Conservation (phyloP, 2,113 vertebrate species). For the Carassius gibelio region DNA sequence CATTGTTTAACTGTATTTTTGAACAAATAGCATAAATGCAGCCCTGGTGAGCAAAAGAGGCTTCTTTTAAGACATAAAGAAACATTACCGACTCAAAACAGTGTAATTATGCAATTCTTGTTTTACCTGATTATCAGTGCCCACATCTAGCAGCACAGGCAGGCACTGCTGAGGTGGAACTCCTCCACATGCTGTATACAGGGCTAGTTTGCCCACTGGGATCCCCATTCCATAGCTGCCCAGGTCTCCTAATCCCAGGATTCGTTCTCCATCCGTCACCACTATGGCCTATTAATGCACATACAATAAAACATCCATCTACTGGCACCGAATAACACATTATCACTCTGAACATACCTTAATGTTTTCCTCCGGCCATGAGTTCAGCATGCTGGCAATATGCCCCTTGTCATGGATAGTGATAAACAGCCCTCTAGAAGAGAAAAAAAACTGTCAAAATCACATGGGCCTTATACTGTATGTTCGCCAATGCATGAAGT, state of each 20-base stretch:
- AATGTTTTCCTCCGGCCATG: constrained; percentile 94
- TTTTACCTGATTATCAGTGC: constrained; percentile 92
- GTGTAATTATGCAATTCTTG: not conserved
- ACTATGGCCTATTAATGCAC: constrained; percentile 85
- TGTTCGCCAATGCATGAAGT: not conserved
- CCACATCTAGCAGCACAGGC: constrained; percentile 94
- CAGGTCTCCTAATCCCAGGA: constrained; percentile 93
- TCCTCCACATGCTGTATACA: constrained; percentile 96
- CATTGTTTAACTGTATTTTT: not conserved
- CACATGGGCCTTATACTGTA: not conserved
- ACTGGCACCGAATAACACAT: not conserved
- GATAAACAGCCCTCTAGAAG: constrained; percentile 89
- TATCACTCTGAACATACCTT: constrained; percentile 77
- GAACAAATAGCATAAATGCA: not conserved
- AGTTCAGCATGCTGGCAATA: constrained; percentile 92
- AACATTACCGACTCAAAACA: not conserved
- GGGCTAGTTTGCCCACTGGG: constrained; percentile 93
- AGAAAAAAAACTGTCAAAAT: constrained; percentile 16
- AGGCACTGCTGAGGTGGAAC: constrained; percentile 91
- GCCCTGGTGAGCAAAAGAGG: not conserved
- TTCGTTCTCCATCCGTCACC: constrained; percentile 96
- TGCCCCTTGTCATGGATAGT: constrained; percentile 97
- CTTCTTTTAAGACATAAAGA: not conserved
- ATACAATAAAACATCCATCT: constrained; percentile 16
- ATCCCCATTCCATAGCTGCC: constrained; percentile 97